Evolutionary conservation across 2,888 invertebrate genomes (phyloP), one percentile per base, ranked within the genome.

Genomic region (Nemurella pictetii): DNA sequence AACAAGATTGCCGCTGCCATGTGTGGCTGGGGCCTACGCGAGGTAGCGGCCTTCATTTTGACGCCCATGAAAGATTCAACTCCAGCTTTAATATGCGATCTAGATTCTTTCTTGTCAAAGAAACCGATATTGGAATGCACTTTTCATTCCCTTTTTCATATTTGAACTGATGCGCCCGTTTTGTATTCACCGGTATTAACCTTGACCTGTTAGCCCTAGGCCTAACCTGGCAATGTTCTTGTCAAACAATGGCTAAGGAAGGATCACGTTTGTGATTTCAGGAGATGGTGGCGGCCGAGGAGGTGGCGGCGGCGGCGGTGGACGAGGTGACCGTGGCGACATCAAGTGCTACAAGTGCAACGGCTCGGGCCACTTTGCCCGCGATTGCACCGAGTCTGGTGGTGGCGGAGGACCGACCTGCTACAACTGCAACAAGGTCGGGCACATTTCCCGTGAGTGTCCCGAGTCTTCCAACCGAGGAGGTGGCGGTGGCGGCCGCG

Each of bases 301-400:
- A 55, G 86, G 87, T 80, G 87, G 87, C 26, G 86, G 87, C 55
- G 85, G 87, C 73, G 87, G 87, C 29, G 87, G 87, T 27, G 91
- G 92, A 83, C 90, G 92, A 86, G 85, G 88, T 83, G 87, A 87
- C 55, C 87, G 87, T 29, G 92, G 93, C 88, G 94, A 96, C 88
- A 97, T 97, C 89, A 97, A 98, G 92, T 98, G 98, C 93, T 98
- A 96, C 94, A 97, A 98, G 93, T 98, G 98, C 92, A 97, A 97
- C 92, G 95, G 97, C 91, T 94, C 95, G 89, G 97, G 98, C 86
- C 98, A 97, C 91, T 97, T 96, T 91, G 97, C 97, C 87, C 94
- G 97, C 87, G 97, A 97, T 89, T 98, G 98, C 93, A 96, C 97
- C 91, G 97, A 98, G 91, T 97, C 97, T 89, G 90, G 91, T 73